Base-by-base conservation (phyloP, 2,113 vertebrate species). In the Carollia perspicillata region DNA sequence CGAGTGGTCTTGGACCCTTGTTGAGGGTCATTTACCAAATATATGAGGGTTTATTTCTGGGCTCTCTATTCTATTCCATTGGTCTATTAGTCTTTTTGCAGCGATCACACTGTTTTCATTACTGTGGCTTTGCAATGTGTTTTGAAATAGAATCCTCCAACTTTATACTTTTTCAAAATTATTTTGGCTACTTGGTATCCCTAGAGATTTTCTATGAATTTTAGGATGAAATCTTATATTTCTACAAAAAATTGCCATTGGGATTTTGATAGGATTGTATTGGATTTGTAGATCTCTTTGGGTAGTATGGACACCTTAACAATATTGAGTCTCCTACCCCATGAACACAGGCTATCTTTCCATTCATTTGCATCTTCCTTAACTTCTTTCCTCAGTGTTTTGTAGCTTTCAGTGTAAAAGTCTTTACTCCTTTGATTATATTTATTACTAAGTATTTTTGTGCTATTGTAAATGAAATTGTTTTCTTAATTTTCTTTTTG, bases 401-500 rank as follows among this genome's bases (percentile, higher is more conserved):
- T 66, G 1, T 78, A 35, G 14, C 40, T 81, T 92, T 92, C 44
- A 53, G 44, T n/a, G 3, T 77, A 26, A 55, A 72, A 44, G 14
- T 55, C 7, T 77, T 68, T 66, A 55, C 16, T 11, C 49, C 30
- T 11, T 55, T 86, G 49, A 37, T 86, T 78, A 55, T 4, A 51
- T 51, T 68, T 93, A 93, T n/a, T 55, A 33, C 10, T 93, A 66
- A 77, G 14, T 77, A 28, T 75, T 68, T 74, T 72, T 26, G 78
- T 85, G 35, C 66, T 65, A 20, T 55, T 81, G 2, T 66, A 74
- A 92, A 55, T 87, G 20, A n/a, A 63, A 30, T n/a, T 47, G 18
- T 65, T 95, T 80, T 91, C 30, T 86, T 95, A 74, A 63, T 78
- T 85, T 85, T 9, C 18, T 86, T 63, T 86, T 90, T 37, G 12